These are phyloP conservation scores for Blera fallax DNA, from an alignment of 2,888 invertebrate genomes.

Conservation along the genomic window DNA sequence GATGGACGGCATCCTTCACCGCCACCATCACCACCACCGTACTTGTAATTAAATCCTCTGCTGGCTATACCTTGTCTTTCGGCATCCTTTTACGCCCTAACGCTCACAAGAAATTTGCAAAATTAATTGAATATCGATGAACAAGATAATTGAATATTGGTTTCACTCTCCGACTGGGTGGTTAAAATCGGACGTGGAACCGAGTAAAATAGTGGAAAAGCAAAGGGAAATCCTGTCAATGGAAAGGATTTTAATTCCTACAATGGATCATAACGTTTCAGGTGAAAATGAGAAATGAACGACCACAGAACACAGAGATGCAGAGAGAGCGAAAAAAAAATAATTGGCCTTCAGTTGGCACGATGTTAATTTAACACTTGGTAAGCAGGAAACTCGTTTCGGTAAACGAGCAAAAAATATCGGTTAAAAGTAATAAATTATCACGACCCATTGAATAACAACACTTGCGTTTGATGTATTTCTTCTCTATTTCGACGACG, in stretches of 20 bases:
- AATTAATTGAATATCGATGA: conserved; percentile 72
- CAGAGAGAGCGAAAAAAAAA: conserved; percentile 20
- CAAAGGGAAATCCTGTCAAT: conserved; percentile 3
- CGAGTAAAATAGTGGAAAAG: not conserved
- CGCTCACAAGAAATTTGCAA: conserved; percentile 69
- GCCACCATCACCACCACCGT: conserved; percentile 57
- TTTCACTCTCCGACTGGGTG: conserved; percentile 59
- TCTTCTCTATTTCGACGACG: conserved; percentile 3
- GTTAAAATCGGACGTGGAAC: conserved; percentile 9
- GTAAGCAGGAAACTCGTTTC: conserved; percentile 63
- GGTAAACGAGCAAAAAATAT: conserved; percentile 53
- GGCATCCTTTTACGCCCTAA: conserved; percentile 41
- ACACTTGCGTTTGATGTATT: conserved; percentile 55
- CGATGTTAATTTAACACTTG: conserved; percentile 68
- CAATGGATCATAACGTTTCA: conserved; percentile 56
- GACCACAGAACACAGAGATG: not conserved
- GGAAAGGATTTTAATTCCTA: conserved; percentile 39
- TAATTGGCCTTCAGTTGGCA: conserved; percentile 64
- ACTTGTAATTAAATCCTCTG: conserved; percentile 62
- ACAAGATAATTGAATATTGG: conserved; percentile 72
- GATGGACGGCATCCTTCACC: conserved; percentile 48
- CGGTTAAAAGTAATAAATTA: conserved; percentile 61
- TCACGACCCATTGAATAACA: conserved; percentile 58
- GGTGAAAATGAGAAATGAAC: conserved; percentile 39
- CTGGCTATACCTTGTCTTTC: not conserved